Evolutionary conservation across 2,888 invertebrate genomes (phyloP).

Genomic region (Luperina testacea): DNA sequence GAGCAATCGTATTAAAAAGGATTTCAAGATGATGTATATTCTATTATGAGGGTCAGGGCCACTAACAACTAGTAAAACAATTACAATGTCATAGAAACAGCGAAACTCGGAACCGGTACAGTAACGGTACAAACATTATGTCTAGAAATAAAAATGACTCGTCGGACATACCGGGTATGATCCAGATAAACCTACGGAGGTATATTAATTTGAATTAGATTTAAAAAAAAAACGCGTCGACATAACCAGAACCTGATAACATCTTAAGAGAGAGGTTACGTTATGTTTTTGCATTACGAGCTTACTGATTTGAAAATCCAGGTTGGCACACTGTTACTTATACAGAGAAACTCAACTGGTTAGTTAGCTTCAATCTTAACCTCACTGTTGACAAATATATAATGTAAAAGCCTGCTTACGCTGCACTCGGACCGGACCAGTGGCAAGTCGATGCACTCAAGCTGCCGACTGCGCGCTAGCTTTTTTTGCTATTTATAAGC

Average conservation of each 20-base stretch:
- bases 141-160: constrained; percentile 54
- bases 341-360: constrained; percentile 31
- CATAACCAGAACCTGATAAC: not conserved
- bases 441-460: constrained; percentile 77
- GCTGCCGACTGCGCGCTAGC: constrained; percentile 65
- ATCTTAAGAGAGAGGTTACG: constrained; percentile 7
- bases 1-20: constrained; percentile 67
- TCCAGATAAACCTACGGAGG: constrained; percentile 11
- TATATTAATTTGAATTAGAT: not conserved
- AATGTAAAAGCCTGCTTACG: constrained; percentile 69
- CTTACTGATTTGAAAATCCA: constrained; percentile 17
- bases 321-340: constrained; percentile 47
- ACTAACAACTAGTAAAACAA: constrained; percentile 58
- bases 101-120: constrained; percentile 49
- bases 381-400: constrained; percentile 60
- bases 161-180: constrained; percentile 33
- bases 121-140: constrained; percentile 59
- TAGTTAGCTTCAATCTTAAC: constrained; percentile 30
- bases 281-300: constrained; percentile 2
- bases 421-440: constrained; percentile 72
- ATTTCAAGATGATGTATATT: constrained; percentile 15
- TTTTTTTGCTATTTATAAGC: constrained; percentile 73
- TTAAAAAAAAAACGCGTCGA: not conserved
- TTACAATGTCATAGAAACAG: constrained; percentile 53
- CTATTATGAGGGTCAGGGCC: constrained; percentile 66